Evolutionary conservation across 2,113 vertebrate species (phyloP), one percentile per base, ranked within the genome.

Genomic region (Melospiza melodia): DNA sequence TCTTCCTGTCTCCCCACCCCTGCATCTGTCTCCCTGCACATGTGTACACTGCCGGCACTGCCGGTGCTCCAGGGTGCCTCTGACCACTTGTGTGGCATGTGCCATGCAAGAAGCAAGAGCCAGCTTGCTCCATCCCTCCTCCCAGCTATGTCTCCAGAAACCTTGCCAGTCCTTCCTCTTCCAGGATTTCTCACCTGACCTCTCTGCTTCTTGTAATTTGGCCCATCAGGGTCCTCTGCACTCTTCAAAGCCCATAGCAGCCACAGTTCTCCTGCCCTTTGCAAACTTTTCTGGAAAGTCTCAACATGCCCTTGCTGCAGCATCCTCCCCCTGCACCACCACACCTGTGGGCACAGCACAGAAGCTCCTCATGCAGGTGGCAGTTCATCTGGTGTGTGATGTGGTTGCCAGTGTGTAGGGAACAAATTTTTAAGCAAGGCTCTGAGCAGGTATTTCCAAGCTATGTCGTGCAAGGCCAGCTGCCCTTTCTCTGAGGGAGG

Each of bases 31-130:
- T 63, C 52, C 35, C n/a, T 44, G 33, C 55, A 67, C 44, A 19
- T 3, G 13, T 5, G 17, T 88, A 19, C 0, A 2, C 24, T 10
- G 7, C 39, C 0, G 0, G 74, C 57, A n/a, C 4, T 61, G 41
- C 62, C 4, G 1, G 31, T 7, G 4, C 48, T 48, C 21, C 15
- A 11, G 52, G 4, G n/a, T 44, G n/a, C 27, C 74, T 91, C 63
- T 83, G 75, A 49, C 63, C 52, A 15, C 5, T 44, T 12, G 10
- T 12, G 48, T 77, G 87, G 37, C 44, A 7, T 0, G 0, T 83
- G 71, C 49, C 55, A 18, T 2, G 3, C 28, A 33, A 57, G 72
- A 85, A 21, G 19, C 1, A 2, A 86, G 39, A 88, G 11, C 31
- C 55, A 91, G 12, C 23, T 25, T 54, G 21, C 51, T 90, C 35